A percentile compares a stretch with the other conserved stretches of the same genome.
Conservation (phyloP, 2,888 invertebrate species). For the Ornithoptera alexandrae region DNA sequence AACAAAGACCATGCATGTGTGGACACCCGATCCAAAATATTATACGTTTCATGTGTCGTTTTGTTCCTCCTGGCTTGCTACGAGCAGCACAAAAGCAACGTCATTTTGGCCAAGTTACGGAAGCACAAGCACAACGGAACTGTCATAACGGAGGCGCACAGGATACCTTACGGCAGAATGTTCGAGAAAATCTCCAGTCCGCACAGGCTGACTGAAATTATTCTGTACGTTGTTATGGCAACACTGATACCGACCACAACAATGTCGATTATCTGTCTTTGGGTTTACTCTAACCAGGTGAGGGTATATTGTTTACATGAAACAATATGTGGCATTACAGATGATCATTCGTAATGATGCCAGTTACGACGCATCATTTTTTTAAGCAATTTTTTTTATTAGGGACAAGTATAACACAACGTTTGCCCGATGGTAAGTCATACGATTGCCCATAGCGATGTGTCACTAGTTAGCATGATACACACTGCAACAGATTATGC, state of each 20-base stretch:
- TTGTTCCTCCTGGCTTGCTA: conserved; percentile 86
- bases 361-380: too few relatives aligned
- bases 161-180: conserved; percentile 86
- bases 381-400: too few relatives aligned
- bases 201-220: conserved; percentile 88
- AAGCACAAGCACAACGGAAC: conserved; percentile 84
- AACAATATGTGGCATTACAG: background rate
- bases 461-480: too few relatives aligned
- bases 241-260: conserved; percentile 83
- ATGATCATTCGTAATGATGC: too few relatives aligned
- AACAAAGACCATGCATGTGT: conserved; percentile 46
- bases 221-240: conserved; percentile 83
- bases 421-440: too few relatives aligned
- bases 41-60: conserved; percentile 63
- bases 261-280: conserved; percentile 84
- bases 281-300: conserved; percentile 90
- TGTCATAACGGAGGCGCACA: conserved; percentile 84
- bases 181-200: conserved; percentile 91
- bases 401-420: too few relatives aligned
- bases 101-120: conserved; percentile 87
- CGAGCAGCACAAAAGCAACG: conserved; percentile 85
- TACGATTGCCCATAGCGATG: too few relatives aligned
- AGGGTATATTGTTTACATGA: conserved; percentile 27
- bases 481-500: too few relatives aligned
- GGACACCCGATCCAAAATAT: conserved; percentile 47